Percentiles rank a stretch among this genome's conserved stretches.
phyloP scores from a whole-genome alignment of 2,113 vertebrate species.

The Ariopsis seemanni region DNA sequence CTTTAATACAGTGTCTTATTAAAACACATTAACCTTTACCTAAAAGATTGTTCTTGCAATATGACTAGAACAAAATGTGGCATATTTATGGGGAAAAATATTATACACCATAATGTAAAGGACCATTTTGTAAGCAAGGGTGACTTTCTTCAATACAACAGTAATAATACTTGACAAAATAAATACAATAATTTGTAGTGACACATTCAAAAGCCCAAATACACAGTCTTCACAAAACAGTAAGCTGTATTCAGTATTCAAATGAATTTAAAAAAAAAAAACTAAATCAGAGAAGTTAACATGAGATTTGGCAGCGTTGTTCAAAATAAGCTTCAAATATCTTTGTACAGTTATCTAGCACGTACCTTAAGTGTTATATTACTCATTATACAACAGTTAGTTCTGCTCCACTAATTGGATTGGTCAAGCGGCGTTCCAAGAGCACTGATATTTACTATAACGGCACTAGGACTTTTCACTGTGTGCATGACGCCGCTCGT shows the following conservation, averaged over 20 bases:
- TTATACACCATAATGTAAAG: not conserved
- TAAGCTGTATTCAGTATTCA: not conserved
- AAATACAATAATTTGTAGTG: slow-evolving; percentile 44
- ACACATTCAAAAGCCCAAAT: slow-evolving; percentile 14
- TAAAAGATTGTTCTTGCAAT: slow-evolving; percentile 37
- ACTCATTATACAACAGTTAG: not conserved
- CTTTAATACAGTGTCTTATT: slow-evolving; percentile 42
- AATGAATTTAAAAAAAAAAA: not conserved
- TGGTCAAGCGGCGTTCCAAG: too few relatives aligned
- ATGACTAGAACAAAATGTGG: not conserved
- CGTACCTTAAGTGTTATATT: not conserved
- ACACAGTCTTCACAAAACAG: not conserved
- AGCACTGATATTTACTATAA: too few relatives aligned
- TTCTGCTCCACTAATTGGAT: too few relatives aligned
- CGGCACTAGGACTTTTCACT: too few relatives aligned
- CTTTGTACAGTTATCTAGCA: not conserved
- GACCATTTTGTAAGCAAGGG: not conserved
- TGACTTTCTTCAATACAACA: not conserved
- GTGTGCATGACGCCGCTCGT: too few relatives aligned
- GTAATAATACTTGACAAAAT: slow-evolving; percentile 38
- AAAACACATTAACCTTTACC: slow-evolving; percentile 4
- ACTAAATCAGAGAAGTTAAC: not conserved
- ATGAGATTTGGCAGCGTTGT: not conserved
- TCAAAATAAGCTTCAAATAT: not conserved
- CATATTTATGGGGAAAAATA: not conserved